Percentiles rank a stretch among this genome's conserved stretches.
phyloP scores from a whole-genome alignment of 2,797 vertebrate species.

The Arrhamphus sclerolepis region DNA sequence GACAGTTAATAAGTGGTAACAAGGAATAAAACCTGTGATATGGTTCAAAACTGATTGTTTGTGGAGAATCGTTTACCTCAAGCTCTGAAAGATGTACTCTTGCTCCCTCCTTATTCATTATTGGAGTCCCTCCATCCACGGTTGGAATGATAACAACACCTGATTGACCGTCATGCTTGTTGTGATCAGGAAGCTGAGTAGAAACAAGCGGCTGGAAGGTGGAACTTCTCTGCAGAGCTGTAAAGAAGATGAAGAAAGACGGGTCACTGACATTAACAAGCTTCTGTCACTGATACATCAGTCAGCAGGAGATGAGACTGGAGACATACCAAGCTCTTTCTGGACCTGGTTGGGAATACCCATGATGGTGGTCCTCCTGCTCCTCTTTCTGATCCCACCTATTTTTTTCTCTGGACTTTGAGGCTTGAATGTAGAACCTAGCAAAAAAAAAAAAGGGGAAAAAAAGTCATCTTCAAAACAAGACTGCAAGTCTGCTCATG shows the following conservation, averaged over 20 bases:
- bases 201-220: constrained; percentile 68
- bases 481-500: not conserved
- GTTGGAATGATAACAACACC: constrained; percentile 80
- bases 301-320: not conserved
- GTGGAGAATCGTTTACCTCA: constrained; percentile 69
- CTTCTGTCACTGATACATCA: not conserved
- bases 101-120: constrained; percentile 72
- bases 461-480: not conserved
- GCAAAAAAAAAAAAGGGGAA: constrained; percentile 4
- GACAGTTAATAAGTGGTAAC: not conserved
- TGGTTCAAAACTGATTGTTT: not conserved
- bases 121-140: constrained; percentile 81
- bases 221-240: constrained; percentile 75
- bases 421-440: constrained; percentile 85
- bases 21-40: not conserved
- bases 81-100: constrained; percentile 87
- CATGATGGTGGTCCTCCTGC: constrained; percentile 93
- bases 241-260: constrained; percentile 8
- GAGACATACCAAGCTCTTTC: constrained; percentile 89
- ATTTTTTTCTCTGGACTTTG: constrained; percentile 76
- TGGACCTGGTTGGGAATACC: constrained; percentile 96
- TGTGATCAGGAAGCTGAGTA: constrained; percentile 35
- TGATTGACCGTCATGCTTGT: constrained; percentile 44
- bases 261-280: constrained; percentile 14
- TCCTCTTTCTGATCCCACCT: constrained; percentile 82